phyloP scores from a whole-genome alignment of 2,113 vertebrate species.

The Ceratotherium simum region DNA sequence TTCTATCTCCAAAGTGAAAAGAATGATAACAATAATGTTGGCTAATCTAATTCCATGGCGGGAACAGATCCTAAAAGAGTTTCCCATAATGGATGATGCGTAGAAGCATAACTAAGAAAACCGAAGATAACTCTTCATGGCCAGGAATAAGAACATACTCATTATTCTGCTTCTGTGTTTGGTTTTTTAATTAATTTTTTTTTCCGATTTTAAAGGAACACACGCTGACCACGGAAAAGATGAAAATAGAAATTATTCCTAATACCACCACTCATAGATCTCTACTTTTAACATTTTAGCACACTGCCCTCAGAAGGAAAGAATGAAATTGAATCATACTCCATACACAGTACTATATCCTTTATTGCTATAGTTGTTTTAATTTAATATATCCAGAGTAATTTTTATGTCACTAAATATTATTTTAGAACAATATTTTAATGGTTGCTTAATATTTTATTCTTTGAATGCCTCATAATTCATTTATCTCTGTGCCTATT shows the following conservation, averaged over 20 bases:
- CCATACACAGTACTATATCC: neutral
- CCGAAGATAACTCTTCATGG: neutral
- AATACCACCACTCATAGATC: neutral
- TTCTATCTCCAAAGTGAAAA: neutral
- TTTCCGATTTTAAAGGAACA: constrained; percentile 7
- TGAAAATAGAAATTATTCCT: neutral
- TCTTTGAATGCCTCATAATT: neutral
- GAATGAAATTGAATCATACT: neutral
- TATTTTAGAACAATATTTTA: constrained; percentile 26
- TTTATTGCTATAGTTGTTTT: neutral
- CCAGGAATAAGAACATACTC: neutral
- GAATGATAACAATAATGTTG: neutral
- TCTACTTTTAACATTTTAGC: neutral
- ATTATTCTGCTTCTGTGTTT: neutral
- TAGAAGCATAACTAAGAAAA: neutral
- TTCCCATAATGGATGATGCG: neutral
- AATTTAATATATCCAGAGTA: neutral
- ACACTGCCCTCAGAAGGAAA: neutral
- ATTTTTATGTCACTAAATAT: neutral
- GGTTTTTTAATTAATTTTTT: constrained; percentile 24
- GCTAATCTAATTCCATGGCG: neutral
- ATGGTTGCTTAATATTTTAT: neutral
- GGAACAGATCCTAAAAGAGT: neutral
- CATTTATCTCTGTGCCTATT: neutral
- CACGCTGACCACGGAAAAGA: neutral